phyloP scores from a whole-genome alignment of 2,888 invertebrate species.

The Chymomyza caudatula region DNA sequence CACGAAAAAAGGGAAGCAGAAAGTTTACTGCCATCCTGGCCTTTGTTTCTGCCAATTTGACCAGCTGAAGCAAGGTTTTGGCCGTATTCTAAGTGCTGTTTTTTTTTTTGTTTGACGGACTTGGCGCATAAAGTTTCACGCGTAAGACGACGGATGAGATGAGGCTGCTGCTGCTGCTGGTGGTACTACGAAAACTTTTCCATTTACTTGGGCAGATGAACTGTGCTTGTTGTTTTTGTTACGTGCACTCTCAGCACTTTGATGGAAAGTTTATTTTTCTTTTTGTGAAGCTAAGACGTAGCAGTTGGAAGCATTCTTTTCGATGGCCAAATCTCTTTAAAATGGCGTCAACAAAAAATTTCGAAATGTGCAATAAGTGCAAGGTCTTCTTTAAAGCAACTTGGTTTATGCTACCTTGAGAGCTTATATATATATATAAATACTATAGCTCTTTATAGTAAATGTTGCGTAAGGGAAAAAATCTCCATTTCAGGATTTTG shows the following conservation, averaged over 20 bases:
- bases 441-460: background rate
- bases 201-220: constrained; percentile 64
- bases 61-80: constrained; percentile 33
- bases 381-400: background rate
- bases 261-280: background rate
- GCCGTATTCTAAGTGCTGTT: constrained; percentile 7
- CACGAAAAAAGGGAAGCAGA: constrained; percentile 7
- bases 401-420: background rate
- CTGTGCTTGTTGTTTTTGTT: constrained; percentile 40
- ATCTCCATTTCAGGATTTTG: background rate
- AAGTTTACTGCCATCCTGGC: constrained; percentile 44
- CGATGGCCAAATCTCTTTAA: background rate
- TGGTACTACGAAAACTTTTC: constrained; percentile 63
- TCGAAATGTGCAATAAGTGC: background rate
- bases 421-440: background rate
- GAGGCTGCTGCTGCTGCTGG: constrained; percentile 26
- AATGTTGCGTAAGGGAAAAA: background rate
- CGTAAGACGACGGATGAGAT: constrained; percentile 20
- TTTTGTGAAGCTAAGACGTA: background rate
- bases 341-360: background rate
- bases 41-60: constrained; percentile 52
- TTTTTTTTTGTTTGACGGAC: constrained; percentile 22
- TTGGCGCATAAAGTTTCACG: constrained; percentile 53
- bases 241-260: constrained; percentile 21
- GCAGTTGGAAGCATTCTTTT: background rate